phyloP scores from a whole-genome alignment of 2,113 vertebrate genomes.

The Cyprinus carpio region DNA sequence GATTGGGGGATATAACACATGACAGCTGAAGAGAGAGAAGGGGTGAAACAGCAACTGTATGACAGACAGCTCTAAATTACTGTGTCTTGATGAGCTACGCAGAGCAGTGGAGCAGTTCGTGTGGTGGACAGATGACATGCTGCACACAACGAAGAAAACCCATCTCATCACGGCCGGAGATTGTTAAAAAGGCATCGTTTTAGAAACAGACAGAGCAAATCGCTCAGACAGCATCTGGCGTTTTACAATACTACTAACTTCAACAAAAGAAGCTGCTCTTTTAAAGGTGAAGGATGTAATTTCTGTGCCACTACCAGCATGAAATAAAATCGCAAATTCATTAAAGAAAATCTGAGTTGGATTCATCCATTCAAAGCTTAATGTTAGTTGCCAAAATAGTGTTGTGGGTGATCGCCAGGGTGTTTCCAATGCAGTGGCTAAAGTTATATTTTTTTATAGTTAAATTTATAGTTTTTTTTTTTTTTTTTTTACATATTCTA shows the following conservation, averaged over 20 bases:
- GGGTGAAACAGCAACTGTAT: background rate
- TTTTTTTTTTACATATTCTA: no score
- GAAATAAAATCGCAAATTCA: background rate
- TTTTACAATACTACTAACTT: background rate
- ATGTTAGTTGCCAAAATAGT: no score
- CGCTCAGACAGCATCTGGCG: background rate
- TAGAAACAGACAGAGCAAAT: background rate
- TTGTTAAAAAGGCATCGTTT: background rate
- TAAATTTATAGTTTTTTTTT: no score
- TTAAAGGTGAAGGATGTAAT: background rate
- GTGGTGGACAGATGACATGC: background rate
- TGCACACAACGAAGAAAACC: background rate
- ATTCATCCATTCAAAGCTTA: no score
- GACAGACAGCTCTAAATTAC: slow-evolving; percentile 33
- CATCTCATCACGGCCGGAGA: slow-evolving; percentile 11
- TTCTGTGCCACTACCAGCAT: background rate
- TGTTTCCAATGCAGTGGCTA: no score
- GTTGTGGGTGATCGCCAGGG: no score
- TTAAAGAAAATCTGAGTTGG: no score
- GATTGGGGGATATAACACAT: background rate
- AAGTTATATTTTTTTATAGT: no score
- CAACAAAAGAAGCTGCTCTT: background rate
- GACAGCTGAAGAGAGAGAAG: slow-evolving; percentile 19
- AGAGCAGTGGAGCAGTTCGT: background rate
- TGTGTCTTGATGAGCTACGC: background rate